phyloP scores from a whole-genome alignment of 1,140 invertebrate genomes.

The Caenorhabditis latens region DNA sequence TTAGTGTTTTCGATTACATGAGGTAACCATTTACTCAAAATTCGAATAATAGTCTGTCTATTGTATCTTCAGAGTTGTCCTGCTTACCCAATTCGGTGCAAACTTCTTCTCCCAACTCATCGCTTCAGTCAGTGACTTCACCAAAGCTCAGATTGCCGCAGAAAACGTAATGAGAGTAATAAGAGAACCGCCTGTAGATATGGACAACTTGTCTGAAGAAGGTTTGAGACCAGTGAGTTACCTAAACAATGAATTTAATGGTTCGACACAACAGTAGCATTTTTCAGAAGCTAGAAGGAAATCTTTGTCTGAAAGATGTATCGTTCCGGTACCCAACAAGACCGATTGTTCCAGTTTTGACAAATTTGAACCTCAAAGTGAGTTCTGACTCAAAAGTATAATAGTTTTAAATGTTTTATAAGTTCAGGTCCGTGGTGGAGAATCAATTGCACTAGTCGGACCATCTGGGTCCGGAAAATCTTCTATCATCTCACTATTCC shows the following conservation, averaged over 20 bases:
- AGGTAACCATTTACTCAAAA: slow-evolving; percentile 56
- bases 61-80: slow-evolving; percentile 70
- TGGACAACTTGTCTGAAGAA: slow-evolving; percentile 76
- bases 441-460: slow-evolving; percentile 79
- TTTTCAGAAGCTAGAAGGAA: slow-evolving; percentile 71
- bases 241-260: too few species aligned
- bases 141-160: slow-evolving; percentile 73
- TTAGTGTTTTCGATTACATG: slow-evolving; percentile 75
- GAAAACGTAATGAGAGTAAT: slow-evolving; percentile 73
- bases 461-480: slow-evolving; percentile 78
- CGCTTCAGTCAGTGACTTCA: slow-evolving; percentile 74
- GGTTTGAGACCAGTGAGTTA: slow-evolving; percentile 71
- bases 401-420: too few species aligned
- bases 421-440: slow-evolving; percentile 71
- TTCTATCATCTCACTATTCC: slow-evolving; percentile 78
- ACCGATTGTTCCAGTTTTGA: slow-evolving; percentile 76
- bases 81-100: slow-evolving; percentile 75
- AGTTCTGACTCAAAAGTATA: slow-evolving; percentile 46
- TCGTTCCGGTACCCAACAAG: slow-evolving; percentile 78
- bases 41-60: background rate
- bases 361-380: slow-evolving; percentile 74
- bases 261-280: too few species aligned
- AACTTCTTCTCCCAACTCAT: slow-evolving; percentile 76
- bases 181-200: slow-evolving; percentile 71
- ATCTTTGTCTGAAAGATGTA: slow-evolving; percentile 74